Conservation (phyloP, 2,797 vertebrate genomes). For the Oreochromis mossambicus region DNA sequence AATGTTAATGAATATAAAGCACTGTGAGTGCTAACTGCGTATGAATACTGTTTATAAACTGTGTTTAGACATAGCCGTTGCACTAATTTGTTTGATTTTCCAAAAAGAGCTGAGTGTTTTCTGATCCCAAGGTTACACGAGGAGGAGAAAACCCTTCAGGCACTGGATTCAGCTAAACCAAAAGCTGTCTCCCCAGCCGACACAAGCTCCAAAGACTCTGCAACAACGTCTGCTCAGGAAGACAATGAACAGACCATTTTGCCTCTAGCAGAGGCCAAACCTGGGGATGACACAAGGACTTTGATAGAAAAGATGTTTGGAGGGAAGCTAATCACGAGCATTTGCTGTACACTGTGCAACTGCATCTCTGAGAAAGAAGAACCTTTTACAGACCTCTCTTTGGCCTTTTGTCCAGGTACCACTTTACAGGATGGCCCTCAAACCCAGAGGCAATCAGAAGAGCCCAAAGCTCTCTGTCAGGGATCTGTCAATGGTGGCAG, state of each 20-base stretch:
- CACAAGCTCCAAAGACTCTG: conserved; percentile 15
- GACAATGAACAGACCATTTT: conserved; percentile 4
- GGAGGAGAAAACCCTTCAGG: conserved; percentile 90
- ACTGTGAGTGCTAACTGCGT: background rate
- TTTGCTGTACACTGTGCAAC: conserved; percentile 91
- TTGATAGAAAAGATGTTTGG: conserved; percentile 95
- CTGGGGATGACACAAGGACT: conserved; percentile 74
- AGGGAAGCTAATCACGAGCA: conserved; percentile 87
- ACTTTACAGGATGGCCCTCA: conserved; percentile 48
- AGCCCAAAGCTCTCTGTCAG: conserved; percentile 65
- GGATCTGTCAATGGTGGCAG: conserved; percentile 79
- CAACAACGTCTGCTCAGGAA: conserved; percentile 47
- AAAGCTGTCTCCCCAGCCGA: conserved; percentile 21
- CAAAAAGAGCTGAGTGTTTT: background rate
- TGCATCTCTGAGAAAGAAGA: conserved; percentile 94
- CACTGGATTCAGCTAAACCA: conserved; percentile 68
- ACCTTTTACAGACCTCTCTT: conserved; percentile 93
- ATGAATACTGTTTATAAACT: background rate
- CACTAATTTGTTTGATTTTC: background rate
- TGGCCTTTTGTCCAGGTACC: conserved; percentile 90
- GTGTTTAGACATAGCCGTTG: background rate
- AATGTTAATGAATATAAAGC: background rate
- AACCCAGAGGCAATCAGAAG: conserved; percentile 30
- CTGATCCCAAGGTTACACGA: conserved; percentile 86
- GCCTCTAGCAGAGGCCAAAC: conserved; percentile 14